Evolutionary conservation across 1,140 invertebrate genomes (phyloP).

Genomic region (Phymastichus coffea): DNA sequence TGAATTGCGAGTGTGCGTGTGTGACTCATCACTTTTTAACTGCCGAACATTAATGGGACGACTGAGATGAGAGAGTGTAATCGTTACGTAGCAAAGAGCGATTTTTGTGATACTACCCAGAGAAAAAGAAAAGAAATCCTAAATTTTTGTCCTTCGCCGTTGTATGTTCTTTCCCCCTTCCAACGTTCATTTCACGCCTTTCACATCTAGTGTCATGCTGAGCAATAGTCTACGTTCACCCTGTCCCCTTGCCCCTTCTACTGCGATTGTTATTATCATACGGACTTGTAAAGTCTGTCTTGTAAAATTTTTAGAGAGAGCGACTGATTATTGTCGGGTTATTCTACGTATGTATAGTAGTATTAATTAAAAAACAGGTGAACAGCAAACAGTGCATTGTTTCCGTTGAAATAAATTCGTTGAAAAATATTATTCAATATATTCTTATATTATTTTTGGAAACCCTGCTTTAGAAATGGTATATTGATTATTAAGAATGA

Average conservation of each 20-base stretch:
- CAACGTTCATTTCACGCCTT: conserved; percentile 9
- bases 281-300: conserved; percentile 44
- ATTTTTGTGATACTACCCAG: conserved; percentile 55
- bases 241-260: conserved; percentile 23
- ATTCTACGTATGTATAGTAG: conserved; percentile 57
- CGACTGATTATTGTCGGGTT: conserved; percentile 49
- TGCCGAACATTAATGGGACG: not conserved
- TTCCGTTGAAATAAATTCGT: conserved; percentile 58
- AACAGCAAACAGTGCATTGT: conserved; percentile 55
- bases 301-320: conserved; percentile 54
- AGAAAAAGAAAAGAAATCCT: no score
- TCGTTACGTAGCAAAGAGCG: conserved; percentile 39
- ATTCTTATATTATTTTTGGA: no score
- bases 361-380: conserved; percentile 49
- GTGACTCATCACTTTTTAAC: conserved; percentile 5
- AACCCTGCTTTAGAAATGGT: no score
- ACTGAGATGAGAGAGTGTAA: conserved; percentile 13
- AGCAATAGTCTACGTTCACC: conserved; percentile 22
- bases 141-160: conserved; percentile 34
- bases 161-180: conserved; percentile 12
- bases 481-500: no score
- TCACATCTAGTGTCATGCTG: conserved; percentile 4
- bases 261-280: conserved; percentile 32
- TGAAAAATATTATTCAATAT: conserved; percentile 34
- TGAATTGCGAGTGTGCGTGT: not conserved